Conservation (phyloP, 2,888 invertebrate species). For the Tinea trinotella region DNA sequence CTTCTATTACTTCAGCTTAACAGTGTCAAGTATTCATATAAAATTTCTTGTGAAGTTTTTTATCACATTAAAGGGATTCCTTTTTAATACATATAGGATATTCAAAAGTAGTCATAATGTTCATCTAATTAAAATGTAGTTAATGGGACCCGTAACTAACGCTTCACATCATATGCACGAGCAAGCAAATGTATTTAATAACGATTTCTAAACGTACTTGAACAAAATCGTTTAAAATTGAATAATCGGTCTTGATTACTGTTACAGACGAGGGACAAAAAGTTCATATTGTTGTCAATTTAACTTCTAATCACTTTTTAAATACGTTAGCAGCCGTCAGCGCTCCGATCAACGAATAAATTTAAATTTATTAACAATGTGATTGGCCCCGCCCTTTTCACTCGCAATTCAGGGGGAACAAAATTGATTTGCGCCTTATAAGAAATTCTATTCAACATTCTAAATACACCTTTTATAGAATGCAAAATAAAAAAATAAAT, state of each 20-base stretch:
- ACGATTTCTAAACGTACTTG: not conserved
- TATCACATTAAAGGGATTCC: no score
- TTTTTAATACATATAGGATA: no score
- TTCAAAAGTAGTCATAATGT: no score
- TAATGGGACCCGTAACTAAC: no score
- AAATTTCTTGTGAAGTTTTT: no score
- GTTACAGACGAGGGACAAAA: constrained; percentile 47
- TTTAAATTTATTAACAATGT: constrained; percentile 67
- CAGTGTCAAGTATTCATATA: no score
- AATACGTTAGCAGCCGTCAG: constrained; percentile 52
- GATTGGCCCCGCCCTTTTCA: constrained; percentile 49
- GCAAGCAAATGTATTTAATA: no score
- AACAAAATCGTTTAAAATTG: constrained; percentile 18
- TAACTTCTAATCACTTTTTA: constrained; percentile 72
- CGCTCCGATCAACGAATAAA: constrained; percentile 66
- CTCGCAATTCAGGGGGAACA: constrained; percentile 54
- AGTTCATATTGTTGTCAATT: constrained; percentile 71
- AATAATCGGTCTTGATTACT: constrained; percentile 16
- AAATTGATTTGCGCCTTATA: constrained; percentile 50
- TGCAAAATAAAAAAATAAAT: no score
- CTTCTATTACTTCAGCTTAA: no score
- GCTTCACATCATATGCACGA: no score
- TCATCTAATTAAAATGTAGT: no score
- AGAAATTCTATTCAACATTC: constrained; percentile 19
- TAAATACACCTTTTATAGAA: constrained; percentile 12